phyloP scores from a whole-genome alignment of 2,888 invertebrate genomes.

The Ectemnius cavifrons region DNA sequence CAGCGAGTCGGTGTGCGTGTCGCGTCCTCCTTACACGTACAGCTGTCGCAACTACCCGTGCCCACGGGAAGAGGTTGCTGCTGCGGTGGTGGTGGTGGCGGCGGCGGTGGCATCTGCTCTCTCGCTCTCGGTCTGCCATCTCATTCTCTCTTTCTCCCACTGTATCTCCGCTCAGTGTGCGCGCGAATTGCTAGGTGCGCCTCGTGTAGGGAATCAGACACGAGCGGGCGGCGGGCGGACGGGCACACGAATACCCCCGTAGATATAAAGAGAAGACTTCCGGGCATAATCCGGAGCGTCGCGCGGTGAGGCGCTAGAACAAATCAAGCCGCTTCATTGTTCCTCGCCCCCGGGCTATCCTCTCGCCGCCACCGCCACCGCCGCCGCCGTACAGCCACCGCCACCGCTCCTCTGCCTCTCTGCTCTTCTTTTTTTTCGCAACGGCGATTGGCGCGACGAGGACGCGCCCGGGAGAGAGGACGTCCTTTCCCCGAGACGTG shows the following conservation, averaged over 20 bases:
- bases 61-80: neutral
- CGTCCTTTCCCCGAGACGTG: slow-evolving; percentile 23
- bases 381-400: slow-evolving; percentile 58
- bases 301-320: slow-evolving; percentile 71
- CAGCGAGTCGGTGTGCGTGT: slow-evolving; percentile 29
- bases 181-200: no score
- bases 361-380: slow-evolving; percentile 57
- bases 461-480: slow-evolving; percentile 35
- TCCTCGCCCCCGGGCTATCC: slow-evolving; percentile 62
- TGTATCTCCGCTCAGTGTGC: neutral
- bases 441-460: slow-evolving; percentile 65
- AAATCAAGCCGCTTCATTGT: slow-evolving; percentile 75
- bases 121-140: slow-evolving; percentile 1
- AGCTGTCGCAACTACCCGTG: slow-evolving; percentile 1
- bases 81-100: neutral
- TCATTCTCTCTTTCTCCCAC: neutral
- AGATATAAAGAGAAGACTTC: slow-evolving; percentile 75
- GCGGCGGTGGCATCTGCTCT: no score
- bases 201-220: slow-evolving; percentile 27
- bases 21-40: slow-evolving; percentile 10
- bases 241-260: slow-evolving; percentile 38
- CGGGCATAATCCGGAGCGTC: slow-evolving; percentile 76
- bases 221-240: slow-evolving; percentile 32
- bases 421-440: slow-evolving; percentile 21
- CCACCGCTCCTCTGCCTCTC: slow-evolving; percentile 14